These are phyloP conservation scores for Loxodonta africana DNA, from an alignment of 2,113 vertebrate species.

Conservation along the genomic window DNA sequence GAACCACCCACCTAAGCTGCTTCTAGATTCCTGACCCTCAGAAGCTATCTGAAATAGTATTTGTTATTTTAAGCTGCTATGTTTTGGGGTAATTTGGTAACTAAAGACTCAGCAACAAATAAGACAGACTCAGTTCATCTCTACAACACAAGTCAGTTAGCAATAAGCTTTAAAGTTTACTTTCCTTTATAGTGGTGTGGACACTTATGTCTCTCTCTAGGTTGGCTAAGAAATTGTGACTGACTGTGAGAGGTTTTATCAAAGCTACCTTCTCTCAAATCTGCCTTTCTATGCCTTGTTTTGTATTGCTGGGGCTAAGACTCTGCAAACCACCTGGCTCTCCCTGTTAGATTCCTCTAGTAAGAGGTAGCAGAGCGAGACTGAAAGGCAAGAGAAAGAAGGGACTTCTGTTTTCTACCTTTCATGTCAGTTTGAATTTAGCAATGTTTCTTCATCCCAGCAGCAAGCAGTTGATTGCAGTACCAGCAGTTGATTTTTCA, in stretches of 20 bases:
- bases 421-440: no score
- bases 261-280: not conserved
- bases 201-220: not conserved
- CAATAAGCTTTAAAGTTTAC: not conserved
- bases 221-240: not conserved
- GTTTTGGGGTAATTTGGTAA: not conserved
- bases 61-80: not conserved
- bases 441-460: not conserved
- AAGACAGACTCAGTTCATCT: not conserved
- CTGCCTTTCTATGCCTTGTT: not conserved
- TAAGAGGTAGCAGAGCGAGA: no score
- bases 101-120: not conserved
- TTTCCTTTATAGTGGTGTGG: not conserved
- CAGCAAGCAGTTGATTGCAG: not conserved
- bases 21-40: not conserved
- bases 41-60: not conserved
- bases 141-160: not conserved
- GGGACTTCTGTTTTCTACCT: not conserved
- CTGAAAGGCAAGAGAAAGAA: not conserved
- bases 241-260: not conserved
- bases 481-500: not conserved
- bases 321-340: not conserved
- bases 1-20: no score
- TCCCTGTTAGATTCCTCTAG: not conserved
- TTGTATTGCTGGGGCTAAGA: not conserved